phyloP scores from a whole-genome alignment of 1,140 invertebrate genomes.

The Ceratitis capitata region DNA sequence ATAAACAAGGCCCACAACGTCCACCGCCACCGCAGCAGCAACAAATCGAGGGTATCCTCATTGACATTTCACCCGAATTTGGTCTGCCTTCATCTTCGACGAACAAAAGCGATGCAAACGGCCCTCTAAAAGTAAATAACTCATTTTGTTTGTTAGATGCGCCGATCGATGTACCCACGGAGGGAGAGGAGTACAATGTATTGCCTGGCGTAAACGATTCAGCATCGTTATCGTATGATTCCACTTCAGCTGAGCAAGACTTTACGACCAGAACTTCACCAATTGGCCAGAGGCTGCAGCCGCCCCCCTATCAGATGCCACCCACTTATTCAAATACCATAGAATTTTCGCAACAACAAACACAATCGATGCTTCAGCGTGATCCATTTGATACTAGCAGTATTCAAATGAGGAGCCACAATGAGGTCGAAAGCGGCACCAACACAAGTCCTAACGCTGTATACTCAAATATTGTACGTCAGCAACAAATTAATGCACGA shows the following conservation, averaged over 20 bases:
- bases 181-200: conserved; percentile 46
- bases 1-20: conserved; percentile 63
- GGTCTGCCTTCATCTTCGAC: background rate
- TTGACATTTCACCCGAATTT: conserved; percentile 72
- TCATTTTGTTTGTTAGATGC: conserved; percentile 77
- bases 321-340: conserved; percentile 67
- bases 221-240: conserved; percentile 54
- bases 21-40: conserved; percentile 67
- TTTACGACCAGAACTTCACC: conserved; percentile 37
- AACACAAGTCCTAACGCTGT: conserved; percentile 42
- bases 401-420: background rate
- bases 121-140: conserved; percentile 54
- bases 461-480: conserved; percentile 52
- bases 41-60: conserved; percentile 69
- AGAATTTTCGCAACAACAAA: conserved; percentile 54
- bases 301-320: conserved; percentile 67
- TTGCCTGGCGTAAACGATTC: background rate
- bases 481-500: background rate
- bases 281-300: conserved; percentile 50
- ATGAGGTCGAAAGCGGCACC: background rate
- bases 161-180: conserved; percentile 76
- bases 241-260: conserved; percentile 36
- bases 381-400: conserved; percentile 74
- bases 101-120: conserved; percentile 48
- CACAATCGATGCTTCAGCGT: conserved; percentile 44